Evolutionary conservation across 2,797 vertebrate species (phyloP), one percentile per base, ranked within the genome.

Genomic region (Hybognathus amarus): DNA sequence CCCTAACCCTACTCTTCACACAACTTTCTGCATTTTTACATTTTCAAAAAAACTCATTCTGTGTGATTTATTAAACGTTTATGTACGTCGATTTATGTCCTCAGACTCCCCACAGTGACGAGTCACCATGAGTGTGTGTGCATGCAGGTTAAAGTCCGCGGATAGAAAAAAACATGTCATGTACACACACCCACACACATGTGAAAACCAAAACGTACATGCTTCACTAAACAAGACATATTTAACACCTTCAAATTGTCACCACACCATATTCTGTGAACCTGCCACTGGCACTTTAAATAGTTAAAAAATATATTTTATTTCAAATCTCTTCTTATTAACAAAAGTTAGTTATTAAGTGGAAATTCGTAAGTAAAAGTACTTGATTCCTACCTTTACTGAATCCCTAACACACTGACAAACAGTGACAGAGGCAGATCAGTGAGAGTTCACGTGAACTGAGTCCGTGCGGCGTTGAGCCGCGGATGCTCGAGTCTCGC

Each of bases 401-500:
- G 42, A 82, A 74, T 24, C 22, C 64, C 54, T 45, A 63, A 63
- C 40, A 6, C 70, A 13, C 0, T 24, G 42, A 38, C 27, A 33
- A 0, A n/a, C n/a, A 66, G 79, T 33, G 22, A 42, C 13, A 18
- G 50, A 6, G 12, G 9, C 33, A 18, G 24, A n/a, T 36, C 38
- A 27, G 61, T 10, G 40, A 4, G 7, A 17, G 5, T 78, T 74
- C 20, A 17, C 30, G 20, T 27, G 56, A 64, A 4, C 22, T n/a
- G 56, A 78, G 70, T 75, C 50, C 78, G 74, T 66, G 70, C 68
- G 61, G 47, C 68, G 76, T 17, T 40, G 74, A 69, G 64, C 63
- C 69, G 61, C 85, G 83, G 86, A 80, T 86, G 42, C n/a, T 75
- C 22, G 30, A 52, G 80, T 40, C 69, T 85, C 70, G 68, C 79